Conservation (phyloP, 2,888 invertebrate species). For the Zygogramma bicolorata region DNA sequence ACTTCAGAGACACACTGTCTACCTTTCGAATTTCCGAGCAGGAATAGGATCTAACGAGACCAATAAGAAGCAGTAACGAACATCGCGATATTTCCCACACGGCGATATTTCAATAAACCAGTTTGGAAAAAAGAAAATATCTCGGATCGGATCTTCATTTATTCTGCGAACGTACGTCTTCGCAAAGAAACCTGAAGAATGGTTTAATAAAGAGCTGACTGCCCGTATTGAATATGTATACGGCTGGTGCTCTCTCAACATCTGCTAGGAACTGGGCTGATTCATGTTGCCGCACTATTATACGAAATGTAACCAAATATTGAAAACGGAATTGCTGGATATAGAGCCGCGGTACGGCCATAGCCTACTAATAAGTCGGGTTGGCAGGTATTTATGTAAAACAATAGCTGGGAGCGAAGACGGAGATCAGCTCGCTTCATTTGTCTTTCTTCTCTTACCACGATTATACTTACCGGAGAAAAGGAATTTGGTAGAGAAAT, state of each 20-base stretch:
- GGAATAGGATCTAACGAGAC: too few relatives aligned
- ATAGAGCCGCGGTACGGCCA: not conserved
- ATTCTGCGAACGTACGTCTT: slow-evolving; percentile 41
- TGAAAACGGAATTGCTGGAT: slow-evolving; percentile 6
- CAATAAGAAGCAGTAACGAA: not conserved
- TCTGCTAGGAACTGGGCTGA: slow-evolving; percentile 2
- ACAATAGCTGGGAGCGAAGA: too few relatives aligned
- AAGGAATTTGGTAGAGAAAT: too few relatives aligned
- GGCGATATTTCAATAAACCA: not conserved
- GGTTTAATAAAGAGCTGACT: slow-evolving; percentile 41
- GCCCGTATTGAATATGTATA: slow-evolving; percentile 40
- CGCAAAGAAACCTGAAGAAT: slow-evolving; percentile 42
- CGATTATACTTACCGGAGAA: too few relatives aligned
- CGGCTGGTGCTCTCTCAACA: not conserved
- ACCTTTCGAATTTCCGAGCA: too few relatives aligned
- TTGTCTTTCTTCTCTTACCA: too few relatives aligned
- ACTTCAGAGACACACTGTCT: too few relatives aligned
- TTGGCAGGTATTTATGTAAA: not conserved
- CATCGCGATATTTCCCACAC: slow-evolving; percentile 1
- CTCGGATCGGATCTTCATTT: slow-evolving; percentile 22
- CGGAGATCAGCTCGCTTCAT: too few relatives aligned
- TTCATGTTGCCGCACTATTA: slow-evolving; percentile 1
- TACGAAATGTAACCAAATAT: slow-evolving; percentile 9
- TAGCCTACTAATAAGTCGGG: not conserved
- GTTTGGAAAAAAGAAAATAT: slow-evolving; percentile 1